Evolutionary conservation across 2,113 vertebrate genomes (phyloP), one percentile per base, ranked within the genome.

Genomic region (Euleptes europaea): DNA sequence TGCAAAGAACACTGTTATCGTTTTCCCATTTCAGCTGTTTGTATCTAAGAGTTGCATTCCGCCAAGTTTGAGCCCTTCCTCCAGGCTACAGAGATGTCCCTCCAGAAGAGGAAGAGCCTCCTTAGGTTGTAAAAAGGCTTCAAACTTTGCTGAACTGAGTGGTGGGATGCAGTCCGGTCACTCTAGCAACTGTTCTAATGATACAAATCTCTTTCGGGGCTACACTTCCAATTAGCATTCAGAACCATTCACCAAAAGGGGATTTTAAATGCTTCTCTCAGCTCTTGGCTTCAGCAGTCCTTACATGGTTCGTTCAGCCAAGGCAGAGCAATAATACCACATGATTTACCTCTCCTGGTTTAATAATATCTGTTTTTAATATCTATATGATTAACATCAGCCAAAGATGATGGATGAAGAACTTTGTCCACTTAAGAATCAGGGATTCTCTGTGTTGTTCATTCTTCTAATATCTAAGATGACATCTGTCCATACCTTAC

Each of bases 221-320:
- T 23, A 74, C 70, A 49, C 82, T 92, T 92, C 63, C 28, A 78
- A 87, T 92, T 92, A 75, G 33, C 69, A 88, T 66, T 69, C 85
- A 88, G 67, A 47, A 57, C 44, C 75, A 86, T 88, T 91, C 89
- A 80, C 73, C 72, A 90, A 89, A 94, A 89, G 79, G 72, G 76
- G 83, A 77, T 90, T 92, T 87, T 47, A 94, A 91, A 89, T 90
- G 54, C 83, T 57, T 89, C 88, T 92, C 92, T 91, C 90, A 83
- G 57, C 89, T 88, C 78, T 90, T 91, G 89, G 63, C 74, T 82
- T 84, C 76, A 78, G 83, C 33, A 89, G 82, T 49, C 33, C 86
- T 90, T 81, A 86, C 89, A 77, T 87, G 76, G 33, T 57, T 88
- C 7, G 81, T 84, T 72, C 44, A 81, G 42, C 91, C 75, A 74